Evolutionary conservation across 92 coral and sea anemone species (phyloP), one percentile per base, ranked within the genome.

Genomic region (Micromussa lordhowensis): DNA sequence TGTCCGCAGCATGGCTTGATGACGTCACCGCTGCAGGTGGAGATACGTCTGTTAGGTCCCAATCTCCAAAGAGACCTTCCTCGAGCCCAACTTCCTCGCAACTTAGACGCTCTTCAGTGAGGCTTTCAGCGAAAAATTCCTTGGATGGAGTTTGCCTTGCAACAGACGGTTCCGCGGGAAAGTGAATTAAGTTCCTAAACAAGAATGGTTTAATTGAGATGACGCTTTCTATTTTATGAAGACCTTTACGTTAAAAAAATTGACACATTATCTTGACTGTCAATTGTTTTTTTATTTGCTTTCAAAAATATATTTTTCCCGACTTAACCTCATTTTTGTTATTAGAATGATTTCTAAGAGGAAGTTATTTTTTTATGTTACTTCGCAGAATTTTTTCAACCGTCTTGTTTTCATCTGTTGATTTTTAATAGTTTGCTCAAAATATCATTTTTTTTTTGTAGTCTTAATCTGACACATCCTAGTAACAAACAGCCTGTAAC

Each of bases 1-100:
- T 92, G 49, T 92, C 94, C 32, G 87, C 80, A 34, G 94, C 94
- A 12, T 92, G 94, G 94, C 55, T 92, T 35, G 90, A 86, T 24
- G 83, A 21, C 26, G 72, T 17, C 55, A n/a, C 7, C 5, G 55
- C 19, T 57, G 81, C 53, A 36, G 19, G 68, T 77, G 77, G 61
- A 48, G 83, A 61, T n/a, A 21, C 77, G 34, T 44, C 66, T 63
- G 77, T 24, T 9, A 77, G 35, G 89, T 77, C 77, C 83, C 82
- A 77, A 51, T 54, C 88, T 4, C 89, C 89, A 17, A 61, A 63
- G 54, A 61, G 89, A 66, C 89, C 89, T 26, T 44, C 78, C 34
- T 86, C 89, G 15, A 77, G 89, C 77, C 89, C 89, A 28, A 31
- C 77, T 14, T 29, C 69, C 54, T 86, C 89, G n/a, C 89, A 75